phyloP scores from a whole-genome alignment of 2,888 invertebrate genomes.

The Microctonus hyperodae region DNA sequence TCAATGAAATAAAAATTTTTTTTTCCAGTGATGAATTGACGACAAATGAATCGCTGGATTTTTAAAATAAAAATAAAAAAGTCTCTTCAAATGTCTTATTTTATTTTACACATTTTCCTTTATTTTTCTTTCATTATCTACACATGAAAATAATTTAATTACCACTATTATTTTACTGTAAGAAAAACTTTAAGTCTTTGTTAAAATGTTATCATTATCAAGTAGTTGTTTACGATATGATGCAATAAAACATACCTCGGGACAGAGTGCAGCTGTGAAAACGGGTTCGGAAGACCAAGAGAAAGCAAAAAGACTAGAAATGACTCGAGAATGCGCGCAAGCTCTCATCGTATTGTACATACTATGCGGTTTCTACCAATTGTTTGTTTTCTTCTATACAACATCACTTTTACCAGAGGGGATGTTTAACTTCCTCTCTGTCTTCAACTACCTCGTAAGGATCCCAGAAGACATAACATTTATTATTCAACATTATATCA shows the following conservation, averaged over 20 bases:
- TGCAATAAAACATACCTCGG: background rate
- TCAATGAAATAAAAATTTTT: too few relatives aligned
- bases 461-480: background rate
- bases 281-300: background rate
- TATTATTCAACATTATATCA: background rate
- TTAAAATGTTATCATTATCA: background rate
- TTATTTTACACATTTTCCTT: background rate
- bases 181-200: background rate
- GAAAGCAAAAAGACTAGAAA: conserved; percentile 7
- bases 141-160: background rate
- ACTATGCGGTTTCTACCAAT: conserved; percentile 20
- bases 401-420: background rate
- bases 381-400: conserved; percentile 24
- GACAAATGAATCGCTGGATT: background rate
- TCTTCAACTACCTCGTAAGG: background rate
- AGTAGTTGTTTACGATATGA: background rate
- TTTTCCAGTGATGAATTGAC: background rate
- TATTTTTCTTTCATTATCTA: background rate
- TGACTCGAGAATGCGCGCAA: background rate
- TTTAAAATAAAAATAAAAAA: background rate
- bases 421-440: background rate
- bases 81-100: background rate
- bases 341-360: background rate
- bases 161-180: background rate
- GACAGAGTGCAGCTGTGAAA: conserved; percentile 3